Percentiles rank a stretch among this genome's conserved stretches.
These are phyloP conservation scores for Lycia hirtaria DNA, from an alignment of 2,888 invertebrate genomes.

Conservation along the genomic window DNA sequence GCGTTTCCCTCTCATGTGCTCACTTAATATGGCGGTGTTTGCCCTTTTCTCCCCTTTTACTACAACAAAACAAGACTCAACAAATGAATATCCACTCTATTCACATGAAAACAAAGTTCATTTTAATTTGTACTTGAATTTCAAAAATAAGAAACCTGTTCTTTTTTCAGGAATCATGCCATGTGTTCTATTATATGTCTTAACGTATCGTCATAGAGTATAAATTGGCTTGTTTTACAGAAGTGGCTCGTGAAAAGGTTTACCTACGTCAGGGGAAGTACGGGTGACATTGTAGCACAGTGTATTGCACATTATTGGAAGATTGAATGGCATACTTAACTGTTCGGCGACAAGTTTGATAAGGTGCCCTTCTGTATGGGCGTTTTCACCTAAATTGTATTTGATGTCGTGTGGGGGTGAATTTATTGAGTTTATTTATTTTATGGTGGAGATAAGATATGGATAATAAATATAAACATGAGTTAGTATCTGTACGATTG, in stretches of 20 bases:
- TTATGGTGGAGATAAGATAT: conserved; percentile 13
- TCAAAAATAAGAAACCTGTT: conserved; percentile 65
- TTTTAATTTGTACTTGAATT: conserved; percentile 20
- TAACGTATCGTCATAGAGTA: conserved; percentile 36
- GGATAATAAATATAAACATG: conserved; percentile 8
- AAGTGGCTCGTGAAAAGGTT: conserved; percentile 46
- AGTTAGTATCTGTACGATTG: not conserved
- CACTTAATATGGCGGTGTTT: conserved; percentile 85
- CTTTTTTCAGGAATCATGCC: conserved; percentile 59
- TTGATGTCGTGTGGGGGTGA: conserved; percentile 41
- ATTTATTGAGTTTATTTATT: conserved; percentile 20
- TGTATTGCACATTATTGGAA: conserved; percentile 85
- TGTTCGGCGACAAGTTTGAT: conserved; percentile 73
- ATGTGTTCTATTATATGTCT: conserved; percentile 8
- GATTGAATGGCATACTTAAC: conserved; percentile 79
- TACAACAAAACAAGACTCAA: conserved; percentile 26
- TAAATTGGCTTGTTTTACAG: conserved; percentile 33
- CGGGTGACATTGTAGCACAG: conserved; percentile 82
- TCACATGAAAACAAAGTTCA: fast-evolving
- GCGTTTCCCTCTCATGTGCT: conserved; percentile 84
- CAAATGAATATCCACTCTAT: conserved; percentile 47
- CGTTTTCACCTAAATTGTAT: conserved; percentile 47
- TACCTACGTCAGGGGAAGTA: conserved; percentile 57
- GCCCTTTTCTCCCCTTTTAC: conserved; percentile 77
- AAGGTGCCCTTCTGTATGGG: conserved; percentile 67